A percentile compares a stretch with the other conserved stretches of the same genome.
phyloP scores from a whole-genome alignment of 2,113 vertebrate genomes.

The Perca flavescens region DNA sequence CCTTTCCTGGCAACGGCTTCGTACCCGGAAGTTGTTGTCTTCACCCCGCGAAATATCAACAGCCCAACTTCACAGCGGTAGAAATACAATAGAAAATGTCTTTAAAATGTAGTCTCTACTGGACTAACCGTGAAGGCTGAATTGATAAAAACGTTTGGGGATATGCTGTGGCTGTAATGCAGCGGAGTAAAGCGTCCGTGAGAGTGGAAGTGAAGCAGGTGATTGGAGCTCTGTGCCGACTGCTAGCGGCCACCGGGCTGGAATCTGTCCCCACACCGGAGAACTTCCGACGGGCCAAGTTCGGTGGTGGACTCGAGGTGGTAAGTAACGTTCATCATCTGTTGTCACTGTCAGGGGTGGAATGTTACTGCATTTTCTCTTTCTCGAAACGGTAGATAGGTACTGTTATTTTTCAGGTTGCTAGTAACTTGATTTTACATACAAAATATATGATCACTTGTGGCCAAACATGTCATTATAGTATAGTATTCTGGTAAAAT shows the following conservation, averaged over 20 bases:
- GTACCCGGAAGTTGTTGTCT: slow-evolving; percentile 41
- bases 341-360: background rate
- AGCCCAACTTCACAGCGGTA: background rate
- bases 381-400: background rate
- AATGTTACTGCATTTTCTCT: background rate
- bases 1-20: slow-evolving; percentile 48
- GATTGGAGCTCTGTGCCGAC: slow-evolving; percentile 73
- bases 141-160: background rate
- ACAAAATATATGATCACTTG: no score
- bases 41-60: slow-evolving; percentile 51
- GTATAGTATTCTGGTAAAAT: background rate
- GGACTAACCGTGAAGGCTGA: background rate
- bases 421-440: no score
- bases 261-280: slow-evolving; percentile 76
- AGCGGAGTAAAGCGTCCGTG: slow-evolving; percentile 56
- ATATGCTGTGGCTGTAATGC: slow-evolving; percentile 53
- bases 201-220: slow-evolving; percentile 80
- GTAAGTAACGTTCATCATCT: slow-evolving; percentile 57
- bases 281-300: slow-evolving; percentile 83
- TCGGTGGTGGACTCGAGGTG: slow-evolving; percentile 72
- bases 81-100: background rate
- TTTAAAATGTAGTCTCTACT: rapidly evolving
- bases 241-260: slow-evolving; percentile 69
- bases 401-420: background rate
- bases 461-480: background rate